Evolutionary conservation across 1,140 invertebrate genomes (phyloP).

Genomic region (Magallana gigas): DNA sequence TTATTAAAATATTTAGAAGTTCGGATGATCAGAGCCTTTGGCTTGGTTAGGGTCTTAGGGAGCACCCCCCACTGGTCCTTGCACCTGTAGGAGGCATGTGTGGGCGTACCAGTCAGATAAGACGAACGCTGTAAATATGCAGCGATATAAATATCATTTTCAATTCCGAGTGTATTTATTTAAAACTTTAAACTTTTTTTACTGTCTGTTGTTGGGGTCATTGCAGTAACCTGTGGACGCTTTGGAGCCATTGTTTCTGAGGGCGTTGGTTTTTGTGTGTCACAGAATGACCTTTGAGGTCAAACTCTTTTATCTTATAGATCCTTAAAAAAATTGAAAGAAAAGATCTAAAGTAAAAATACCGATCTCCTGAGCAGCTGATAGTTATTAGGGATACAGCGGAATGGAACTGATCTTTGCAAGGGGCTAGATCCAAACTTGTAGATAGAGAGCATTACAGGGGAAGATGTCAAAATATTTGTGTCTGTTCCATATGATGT

Average conservation of each 20-base stretch:
- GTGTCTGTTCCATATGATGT: constrained; percentile 17
- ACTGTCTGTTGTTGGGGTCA: too few species aligned
- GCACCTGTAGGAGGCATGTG: constrained; percentile 4
- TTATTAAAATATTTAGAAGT: background rate
- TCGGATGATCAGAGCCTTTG: background rate
- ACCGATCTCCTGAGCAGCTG: background rate
- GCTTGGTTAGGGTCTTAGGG: background rate
- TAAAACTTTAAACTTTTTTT: too few species aligned
- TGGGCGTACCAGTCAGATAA: constrained; percentile 8
- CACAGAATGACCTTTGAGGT: background rate
- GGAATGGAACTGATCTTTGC: background rate
- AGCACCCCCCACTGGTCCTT: background rate
- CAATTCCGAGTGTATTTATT: too few species aligned
- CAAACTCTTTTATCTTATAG: background rate
- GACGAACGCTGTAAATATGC: background rate
- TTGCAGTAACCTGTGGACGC: background rate
- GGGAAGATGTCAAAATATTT: constrained; percentile 32
- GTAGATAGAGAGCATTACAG: background rate
- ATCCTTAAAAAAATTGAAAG: background rate
- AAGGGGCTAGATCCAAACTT: background rate
- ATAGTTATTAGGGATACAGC: background rate
- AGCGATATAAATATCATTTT: background rate
- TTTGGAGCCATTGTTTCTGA: background rate
- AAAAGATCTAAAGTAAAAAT: background rate
- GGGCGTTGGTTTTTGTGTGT: background rate